Base-by-base conservation (phyloP, 2,888 invertebrate species). In the Drosophila mettleri region DNA sequence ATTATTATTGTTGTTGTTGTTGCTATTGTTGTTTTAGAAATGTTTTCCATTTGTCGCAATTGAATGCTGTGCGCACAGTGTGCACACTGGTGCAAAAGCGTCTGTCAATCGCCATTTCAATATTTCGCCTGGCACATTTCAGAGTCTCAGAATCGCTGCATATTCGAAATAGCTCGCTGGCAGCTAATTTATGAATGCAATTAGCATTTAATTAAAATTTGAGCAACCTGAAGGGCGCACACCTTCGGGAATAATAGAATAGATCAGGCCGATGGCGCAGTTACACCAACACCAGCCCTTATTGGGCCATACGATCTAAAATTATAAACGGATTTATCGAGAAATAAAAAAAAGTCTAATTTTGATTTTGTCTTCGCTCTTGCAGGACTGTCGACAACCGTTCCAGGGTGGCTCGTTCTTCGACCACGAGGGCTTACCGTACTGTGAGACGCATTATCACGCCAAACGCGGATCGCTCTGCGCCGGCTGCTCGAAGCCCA, bases 371-470 rank as follows among this genome's bases (percentile, higher is more conserved):
- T 31, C 60, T 43, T 45, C 74, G 71, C 88, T 59, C 79, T 93
- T 93, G 27, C 94, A 99, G 99, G 99, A 99, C 91, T 99, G 99
- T 92, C 95, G 97, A 79, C 97, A 97, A 91, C 97, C 98, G 9
- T 99, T 99, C 94, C 97, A 98, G 91, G 98, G 98, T 24, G 98
- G 99, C 1, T 98, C 98, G 49, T 99, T 99, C 94, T 99, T 98
- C 93, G 99, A 99, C 93, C 98, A 99, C 93, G 98, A 99, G 91
- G 98, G 99, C 16, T 95, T 97, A 85, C 99, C 99, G 0, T 99
- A 99, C 93, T 99, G 99, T 93, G 99, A 99, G 93, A 98, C 98
- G 0, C 99, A 99, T 93, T 99, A 99, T 93, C 99, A 99, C 93
- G 97, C 98, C 76, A 98, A 98, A 91, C 94, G 98, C 31, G 99